Conservation (phyloP, 1,140 invertebrate species). For the Bradysia coprophila region DNA sequence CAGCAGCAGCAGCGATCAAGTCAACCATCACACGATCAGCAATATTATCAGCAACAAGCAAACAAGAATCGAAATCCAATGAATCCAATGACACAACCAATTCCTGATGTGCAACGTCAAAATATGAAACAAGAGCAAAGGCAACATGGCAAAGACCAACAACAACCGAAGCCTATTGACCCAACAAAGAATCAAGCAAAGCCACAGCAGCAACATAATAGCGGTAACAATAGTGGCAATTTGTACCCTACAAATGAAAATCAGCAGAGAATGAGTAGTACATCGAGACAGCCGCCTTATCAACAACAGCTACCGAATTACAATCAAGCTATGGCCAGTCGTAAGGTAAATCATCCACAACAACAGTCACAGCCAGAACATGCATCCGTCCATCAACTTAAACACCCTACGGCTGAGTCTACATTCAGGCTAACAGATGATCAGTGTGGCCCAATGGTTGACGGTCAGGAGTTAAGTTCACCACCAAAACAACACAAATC, state of each 20-base stretch:
- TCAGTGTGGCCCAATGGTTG: not conserved
- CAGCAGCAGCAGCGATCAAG: not conserved
- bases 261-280: not conserved
- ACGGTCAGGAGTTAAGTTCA: constrained; percentile 3
- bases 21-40: not conserved
- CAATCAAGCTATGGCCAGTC: constrained; percentile 1
- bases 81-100: too few species aligned
- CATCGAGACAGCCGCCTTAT: not conserved
- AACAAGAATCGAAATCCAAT: not conserved
- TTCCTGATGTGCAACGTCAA: too few species aligned
- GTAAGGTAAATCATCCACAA: not conserved
- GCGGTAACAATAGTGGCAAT: not conserved
- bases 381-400: not conserved
- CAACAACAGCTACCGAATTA: not conserved
- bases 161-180: constrained; percentile 1
- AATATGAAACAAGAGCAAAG: too few species aligned
- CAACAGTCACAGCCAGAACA: not conserved
- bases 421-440: not conserved
- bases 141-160: too few species aligned
- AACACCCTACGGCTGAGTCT: not conserved
- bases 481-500: constrained; percentile 7
- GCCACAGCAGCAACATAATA: not conserved
- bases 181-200: not conserved
- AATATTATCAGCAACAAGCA: not conserved
- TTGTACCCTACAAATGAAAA: not conserved